Percentiles rank a stretch among this genome's conserved stretches.
These are phyloP conservation scores for Naja naja DNA, from an alignment of 2,113 vertebrate species.

Conservation along the genomic window DNA sequence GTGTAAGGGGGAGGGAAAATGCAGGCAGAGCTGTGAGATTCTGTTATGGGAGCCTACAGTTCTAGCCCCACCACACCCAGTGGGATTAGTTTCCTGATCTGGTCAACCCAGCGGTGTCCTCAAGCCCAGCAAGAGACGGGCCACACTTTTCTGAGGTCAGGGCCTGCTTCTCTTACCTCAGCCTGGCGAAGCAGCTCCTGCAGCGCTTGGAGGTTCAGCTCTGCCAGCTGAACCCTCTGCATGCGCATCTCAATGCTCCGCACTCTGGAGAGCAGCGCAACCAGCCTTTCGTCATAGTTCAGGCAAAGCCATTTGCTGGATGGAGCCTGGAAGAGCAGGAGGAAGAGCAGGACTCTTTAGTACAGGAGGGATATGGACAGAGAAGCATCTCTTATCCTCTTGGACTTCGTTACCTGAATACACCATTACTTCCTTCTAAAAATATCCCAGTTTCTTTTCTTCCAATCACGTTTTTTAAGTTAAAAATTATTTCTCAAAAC, in stretches of 20 bases:
- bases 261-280: conserved; percentile 86
- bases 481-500: not conserved
- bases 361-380: not conserved
- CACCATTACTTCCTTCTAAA: not conserved
- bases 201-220: conserved; percentile 70
- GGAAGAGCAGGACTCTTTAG: not conserved
- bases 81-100: not conserved
- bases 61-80: too few relatives aligned
- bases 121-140: not conserved
- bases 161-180: conserved; percentile 72
- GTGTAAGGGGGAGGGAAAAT: not conserved
- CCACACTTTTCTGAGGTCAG: not conserved
- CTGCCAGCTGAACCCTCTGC: conserved; percentile 73
- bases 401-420: conserved; percentile 16
- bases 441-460: not conserved
- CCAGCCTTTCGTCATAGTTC: conserved; percentile 83
- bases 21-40: not conserved
- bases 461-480: not conserved
- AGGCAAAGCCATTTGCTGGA: conserved; percentile 82
- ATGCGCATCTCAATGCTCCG: conserved; percentile 87
- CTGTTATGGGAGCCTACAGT: not conserved
- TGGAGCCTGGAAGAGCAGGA: conserved; percentile 68
- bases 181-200: conserved; percentile 79
- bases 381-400: not conserved
- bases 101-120: not conserved